Evolutionary conservation across 2,113 vertebrate genomes (phyloP), one percentile per base, ranked within the genome.

Genomic region (Telmatochromis brichardi): DNA sequence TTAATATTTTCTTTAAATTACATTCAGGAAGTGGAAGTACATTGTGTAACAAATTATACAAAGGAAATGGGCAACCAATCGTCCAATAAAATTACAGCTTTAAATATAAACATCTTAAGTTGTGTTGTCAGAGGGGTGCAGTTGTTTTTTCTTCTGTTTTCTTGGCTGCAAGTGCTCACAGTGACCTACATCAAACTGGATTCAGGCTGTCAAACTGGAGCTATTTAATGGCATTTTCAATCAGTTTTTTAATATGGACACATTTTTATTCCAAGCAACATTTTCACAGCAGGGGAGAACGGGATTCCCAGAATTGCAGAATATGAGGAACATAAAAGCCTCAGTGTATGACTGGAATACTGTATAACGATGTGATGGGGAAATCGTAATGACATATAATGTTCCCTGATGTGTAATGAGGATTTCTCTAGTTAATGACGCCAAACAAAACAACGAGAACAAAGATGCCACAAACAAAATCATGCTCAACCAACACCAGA

Each of bases 351-450:
- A 53, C 6, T 47, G 37, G 37, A 82, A 42, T 47, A 83, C 14
- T 71, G 79, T 82, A 88, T 82, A 90, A 89, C 28, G 82, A 88
- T 51, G 26, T 78, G 73, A 51, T 78, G 45, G 17, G 45, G 45
- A n/a, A 78, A 78, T 78, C 7, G 5, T 50, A 51, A 26, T 78
- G 73, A 13, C 45, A 51, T 78, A 31, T 51, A 51, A 31, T 81
- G 57, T 68, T 84, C 53, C 68, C 63, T 53, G 71, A 73, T 6
- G 81, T 81, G 58, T 85, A 90, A 82, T 87, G 81, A 73, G 80
- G 65, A 23, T 80, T 71, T 76, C 45, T 68, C 54, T 37, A n/a
- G 79, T 60, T 86, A 92, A 90, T 87, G 91, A 90, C 4, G 81
- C 85, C 53, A 68, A 84, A 88, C 28, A 55, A 86, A 71, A 78